These are phyloP conservation scores for Tribolium freemani DNA, from an alignment of 2,888 invertebrate species.

Conservation along the genomic window DNA sequence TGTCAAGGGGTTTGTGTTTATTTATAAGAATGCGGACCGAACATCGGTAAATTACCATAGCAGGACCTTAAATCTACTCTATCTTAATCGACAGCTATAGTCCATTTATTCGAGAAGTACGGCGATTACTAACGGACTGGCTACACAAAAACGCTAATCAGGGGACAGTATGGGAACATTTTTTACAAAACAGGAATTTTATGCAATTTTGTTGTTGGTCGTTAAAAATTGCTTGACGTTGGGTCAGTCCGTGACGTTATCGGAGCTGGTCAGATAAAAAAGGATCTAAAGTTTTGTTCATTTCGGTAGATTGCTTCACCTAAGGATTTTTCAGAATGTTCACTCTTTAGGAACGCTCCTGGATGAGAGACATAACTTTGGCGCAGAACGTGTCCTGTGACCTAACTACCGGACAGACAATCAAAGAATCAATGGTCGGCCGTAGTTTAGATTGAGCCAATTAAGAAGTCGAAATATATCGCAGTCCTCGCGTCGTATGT, in stretches of 20 bases:
- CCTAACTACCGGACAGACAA: slow-evolving; percentile 54
- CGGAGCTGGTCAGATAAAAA: not conserved
- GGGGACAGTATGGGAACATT: not conserved
- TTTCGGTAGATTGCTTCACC: slow-evolving; percentile 15
- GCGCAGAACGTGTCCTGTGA: slow-evolving; percentile 48
- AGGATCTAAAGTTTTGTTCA: not conserved
- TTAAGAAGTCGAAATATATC: slow-evolving; percentile 41
- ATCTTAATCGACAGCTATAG: slow-evolving; percentile 42
- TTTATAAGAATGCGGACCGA: slow-evolving; percentile 48
- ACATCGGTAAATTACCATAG: slow-evolving; percentile 49
- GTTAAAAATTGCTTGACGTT: too few species aligned
- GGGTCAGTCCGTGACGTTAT: not conserved
- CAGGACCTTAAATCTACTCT: slow-evolving; percentile 40
- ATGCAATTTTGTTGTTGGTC: too few species aligned
- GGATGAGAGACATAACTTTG: slow-evolving; percentile 34
- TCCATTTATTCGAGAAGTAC: slow-evolving; percentile 4
- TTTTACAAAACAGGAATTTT: not conserved
- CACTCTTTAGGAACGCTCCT: slow-evolving; percentile 17
- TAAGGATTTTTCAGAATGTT: slow-evolving; percentile 22
- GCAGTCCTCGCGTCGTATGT: slow-evolving; percentile 23
- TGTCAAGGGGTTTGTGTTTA: slow-evolving; percentile 47
- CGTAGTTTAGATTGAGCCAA: slow-evolving; percentile 40
- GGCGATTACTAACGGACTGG: not conserved
- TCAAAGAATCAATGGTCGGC: slow-evolving; percentile 51
- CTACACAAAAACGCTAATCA: not conserved